Base-by-base conservation (phyloP, 2,888 invertebrate species). In the Margaritifera margaritifera region DNA sequence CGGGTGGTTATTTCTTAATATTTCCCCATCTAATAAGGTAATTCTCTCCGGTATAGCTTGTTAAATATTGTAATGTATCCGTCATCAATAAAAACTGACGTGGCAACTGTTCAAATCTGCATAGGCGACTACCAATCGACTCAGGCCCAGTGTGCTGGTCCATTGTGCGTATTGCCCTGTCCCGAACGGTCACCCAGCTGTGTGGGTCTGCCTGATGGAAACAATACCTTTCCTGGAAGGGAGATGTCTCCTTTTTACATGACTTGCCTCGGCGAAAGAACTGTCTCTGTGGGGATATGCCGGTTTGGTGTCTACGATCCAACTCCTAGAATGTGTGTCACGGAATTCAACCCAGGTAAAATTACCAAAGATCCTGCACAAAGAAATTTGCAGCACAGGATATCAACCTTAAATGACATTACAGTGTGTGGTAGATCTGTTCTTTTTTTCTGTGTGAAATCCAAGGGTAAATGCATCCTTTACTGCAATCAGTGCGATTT, bases 191-290 rank as follows among this genome's bases (percentile, higher is more conserved):
- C 80, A 4, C 80, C 80, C 11, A 77, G 77, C 68, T 82, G 82
- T 77, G 79, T 78, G 6, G 80, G 80, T 15, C 70, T 75, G 69
- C 57, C 64, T 18, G 70, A 82, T 52, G 80, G 80, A 25, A 79
- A 82, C 68, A 80, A 82, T 62, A 80, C 80, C 2, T 82, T 80
- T 67, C 79, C 80, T 1, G 75, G 71, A n/a, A 64, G 82, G 22
- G 78, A 82, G 56, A 69, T 80, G 55, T 78, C 81, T 6, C 80
- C 81, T 24, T 80, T 80, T 58, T 82, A 82, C 62, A 80, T 82
- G 72, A 75, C 80, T 2, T 82, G 81, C 60, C 67, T 79, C 15
- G 73, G 74, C n/a, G 78, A 80, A 62, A 73, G 81, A 64, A 82
- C 81, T 20, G 72, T 78, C 50, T 77, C 80, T 24, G 80, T 81